A percentile compares a stretch with the other conserved stretches of the same genome.
Conservation (phyloP, 2,888 invertebrate genomes). For the Agrotis exclamationis region DNA sequence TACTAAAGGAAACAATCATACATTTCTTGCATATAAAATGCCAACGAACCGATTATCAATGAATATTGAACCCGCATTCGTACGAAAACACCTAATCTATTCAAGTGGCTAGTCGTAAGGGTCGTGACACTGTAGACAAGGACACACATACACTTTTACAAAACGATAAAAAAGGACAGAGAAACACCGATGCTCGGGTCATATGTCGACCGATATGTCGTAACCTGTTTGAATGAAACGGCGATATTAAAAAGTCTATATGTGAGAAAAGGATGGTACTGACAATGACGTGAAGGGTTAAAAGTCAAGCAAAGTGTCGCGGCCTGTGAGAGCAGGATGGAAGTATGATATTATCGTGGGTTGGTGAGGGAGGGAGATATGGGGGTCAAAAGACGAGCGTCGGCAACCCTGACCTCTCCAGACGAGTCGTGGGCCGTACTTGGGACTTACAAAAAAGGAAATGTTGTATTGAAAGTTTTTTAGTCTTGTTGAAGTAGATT, state of each 20-base stretch:
- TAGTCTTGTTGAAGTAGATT: not conserved
- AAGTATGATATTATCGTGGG: slow-evolving; percentile 70
- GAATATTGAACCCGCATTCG: slow-evolving; percentile 87
- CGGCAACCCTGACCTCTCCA: slow-evolving; percentile 89
- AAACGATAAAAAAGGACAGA: slow-evolving; percentile 80
- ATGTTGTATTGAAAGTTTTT: slow-evolving; percentile 56
- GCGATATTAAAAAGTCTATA: slow-evolving; percentile 68
- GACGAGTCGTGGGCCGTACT: slow-evolving; percentile 84
- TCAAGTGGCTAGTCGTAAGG: slow-evolving; percentile 89
- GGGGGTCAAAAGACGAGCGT: slow-evolving; percentile 90
- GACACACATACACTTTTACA: slow-evolving; percentile 76
- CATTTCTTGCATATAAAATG: slow-evolving; percentile 84
- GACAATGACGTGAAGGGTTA: slow-evolving; percentile 90
- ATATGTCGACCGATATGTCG: slow-evolving; percentile 90
- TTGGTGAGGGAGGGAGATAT: slow-evolving; percentile 74
- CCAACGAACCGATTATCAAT: slow-evolving; percentile 88
- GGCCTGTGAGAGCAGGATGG: slow-evolving; percentile 84
- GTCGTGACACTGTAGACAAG: slow-evolving; percentile 86
- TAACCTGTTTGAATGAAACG: slow-evolving; percentile 87
- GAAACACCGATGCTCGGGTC: slow-evolving; percentile 83
- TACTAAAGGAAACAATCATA: slow-evolving; percentile 73
- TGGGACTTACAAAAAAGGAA: slow-evolving; percentile 66
- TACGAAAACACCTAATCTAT: slow-evolving; percentile 91
- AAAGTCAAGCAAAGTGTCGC: slow-evolving; percentile 89
- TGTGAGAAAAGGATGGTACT: slow-evolving; percentile 80